These are phyloP conservation scores for Cartodere bifasciata DNA, from an alignment of 2,888 invertebrate species.

Conservation along the genomic window DNA sequence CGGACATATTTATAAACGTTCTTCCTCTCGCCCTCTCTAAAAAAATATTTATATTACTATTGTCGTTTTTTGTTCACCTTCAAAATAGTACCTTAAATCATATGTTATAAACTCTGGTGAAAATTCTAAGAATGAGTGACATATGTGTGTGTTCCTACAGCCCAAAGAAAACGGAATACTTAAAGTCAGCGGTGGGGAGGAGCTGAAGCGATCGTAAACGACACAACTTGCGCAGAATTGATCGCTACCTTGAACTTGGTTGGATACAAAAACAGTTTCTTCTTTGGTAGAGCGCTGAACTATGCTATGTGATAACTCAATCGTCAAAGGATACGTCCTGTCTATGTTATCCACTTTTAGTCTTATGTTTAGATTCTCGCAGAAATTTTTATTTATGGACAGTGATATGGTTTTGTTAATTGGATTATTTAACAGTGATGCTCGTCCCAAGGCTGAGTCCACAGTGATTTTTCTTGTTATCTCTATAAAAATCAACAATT, in stretches of 20 bases:
- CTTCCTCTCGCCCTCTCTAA: no score
- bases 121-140: conserved; percentile 21
- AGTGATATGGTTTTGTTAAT: no score
- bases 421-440: no score
- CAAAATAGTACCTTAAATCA: conserved; percentile 14
- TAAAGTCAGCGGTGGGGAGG: conserved; percentile 18
- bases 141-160: conserved; percentile 26
- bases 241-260: conserved; percentile 13
- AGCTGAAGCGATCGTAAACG: conserved; percentile 18
- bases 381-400: no score
- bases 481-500: no score
- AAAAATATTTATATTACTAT: no score
- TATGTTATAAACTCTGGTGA: conserved; percentile 17
- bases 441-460: no score
- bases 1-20: conserved; percentile 26
- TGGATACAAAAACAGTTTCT: conserved; percentile 12
- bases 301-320: conserved; percentile 2
- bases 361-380: no score
- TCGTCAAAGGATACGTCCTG: conserved; percentile 7
- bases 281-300: conserved; percentile 7
- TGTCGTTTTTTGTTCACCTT: no score
- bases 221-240: conserved; percentile 23
- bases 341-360: no score
- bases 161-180: conserved; percentile 25
- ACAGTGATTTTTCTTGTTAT: no score